These are phyloP conservation scores for Ormyrus rosae DNA, from an alignment of 2,888 invertebrate species.

Conservation along the genomic window DNA sequence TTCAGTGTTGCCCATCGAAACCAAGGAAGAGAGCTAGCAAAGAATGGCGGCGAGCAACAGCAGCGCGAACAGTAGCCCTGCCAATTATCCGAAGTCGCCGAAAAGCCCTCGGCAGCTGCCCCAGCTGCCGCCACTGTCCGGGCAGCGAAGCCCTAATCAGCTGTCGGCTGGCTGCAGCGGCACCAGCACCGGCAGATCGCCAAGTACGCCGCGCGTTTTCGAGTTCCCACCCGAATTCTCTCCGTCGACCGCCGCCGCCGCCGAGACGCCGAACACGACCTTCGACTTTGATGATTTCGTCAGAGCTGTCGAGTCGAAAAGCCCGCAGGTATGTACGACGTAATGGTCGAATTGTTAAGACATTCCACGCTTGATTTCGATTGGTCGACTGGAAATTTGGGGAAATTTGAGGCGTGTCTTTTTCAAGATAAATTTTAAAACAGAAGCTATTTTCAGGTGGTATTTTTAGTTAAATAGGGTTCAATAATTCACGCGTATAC, in stretches of 20 bases:
- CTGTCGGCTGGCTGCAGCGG: conserved; percentile 69
- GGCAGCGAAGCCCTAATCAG: conserved; percentile 77
- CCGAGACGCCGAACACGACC: conserved; percentile 66
- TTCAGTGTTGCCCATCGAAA: not conserved
- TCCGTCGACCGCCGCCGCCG: conserved; percentile 60
- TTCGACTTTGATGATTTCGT: conserved; percentile 68
- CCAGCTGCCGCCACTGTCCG: conserved; percentile 77
- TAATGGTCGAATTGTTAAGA: no score
- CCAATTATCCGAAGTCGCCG: conserved; percentile 69
- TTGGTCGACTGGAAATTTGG: no score
- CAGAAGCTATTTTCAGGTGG: no score
- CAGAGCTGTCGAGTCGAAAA: conserved; percentile 55
- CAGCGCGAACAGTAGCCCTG: not conserved
- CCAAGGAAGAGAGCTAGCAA: not conserved
- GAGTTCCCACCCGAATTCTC: conserved; percentile 69
- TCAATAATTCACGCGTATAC: no score
- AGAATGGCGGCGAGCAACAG: conserved; percentile 40
- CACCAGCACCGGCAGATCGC: conserved; percentile 68
- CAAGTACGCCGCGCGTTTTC: conserved; percentile 77
- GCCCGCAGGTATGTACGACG: conserved; percentile 51
- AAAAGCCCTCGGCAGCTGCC: conserved; percentile 80
- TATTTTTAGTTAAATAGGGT: no score
- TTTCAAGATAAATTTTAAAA: no score
- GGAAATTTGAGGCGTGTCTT: no score
- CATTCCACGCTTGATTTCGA: no score